Conservation (phyloP, 2,113 vertebrate species). For the Patagioenas fasciata region DNA sequence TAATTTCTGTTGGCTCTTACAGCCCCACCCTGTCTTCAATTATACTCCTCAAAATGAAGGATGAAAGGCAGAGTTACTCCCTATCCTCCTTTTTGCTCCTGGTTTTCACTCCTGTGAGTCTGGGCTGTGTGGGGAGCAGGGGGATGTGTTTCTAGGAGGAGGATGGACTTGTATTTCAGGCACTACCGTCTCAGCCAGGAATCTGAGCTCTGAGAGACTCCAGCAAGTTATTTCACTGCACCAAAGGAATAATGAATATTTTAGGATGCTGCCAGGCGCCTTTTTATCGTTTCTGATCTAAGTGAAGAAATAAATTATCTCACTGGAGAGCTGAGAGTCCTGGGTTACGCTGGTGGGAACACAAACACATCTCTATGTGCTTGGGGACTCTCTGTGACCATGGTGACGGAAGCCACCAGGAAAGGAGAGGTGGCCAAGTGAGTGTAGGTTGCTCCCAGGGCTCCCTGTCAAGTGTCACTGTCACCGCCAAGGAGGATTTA, state of each 20-base stretch:
- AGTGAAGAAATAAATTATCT: constrained; percentile 21
- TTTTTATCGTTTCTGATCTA: constrained; percentile 38
- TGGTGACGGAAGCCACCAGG: background rate
- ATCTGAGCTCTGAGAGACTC: background rate
- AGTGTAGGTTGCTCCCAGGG: background rate
- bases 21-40: constrained; percentile 54
- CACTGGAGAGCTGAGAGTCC: background rate
- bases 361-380: background rate
- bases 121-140: background rate
- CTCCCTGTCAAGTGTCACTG: background rate
- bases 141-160: background rate
- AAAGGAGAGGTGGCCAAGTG: rapidly evolving
- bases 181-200: background rate
- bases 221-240: constrained; percentile 18
- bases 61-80: constrained; percentile 47
- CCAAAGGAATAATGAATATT: background rate
- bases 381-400: background rate
- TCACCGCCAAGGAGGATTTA: background rate
- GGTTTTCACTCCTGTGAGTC: background rate
- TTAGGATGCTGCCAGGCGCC: constrained; percentile 6
- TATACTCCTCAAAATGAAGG: constrained; percentile 35
- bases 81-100: background rate
- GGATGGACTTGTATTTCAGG: constrained; percentile 42
- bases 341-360: background rate
- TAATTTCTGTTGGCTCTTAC: constrained; percentile 31